These are phyloP conservation scores for Camelus dromedarius DNA, from an alignment of 2,113 vertebrate genomes.

Conservation along the genomic window DNA sequence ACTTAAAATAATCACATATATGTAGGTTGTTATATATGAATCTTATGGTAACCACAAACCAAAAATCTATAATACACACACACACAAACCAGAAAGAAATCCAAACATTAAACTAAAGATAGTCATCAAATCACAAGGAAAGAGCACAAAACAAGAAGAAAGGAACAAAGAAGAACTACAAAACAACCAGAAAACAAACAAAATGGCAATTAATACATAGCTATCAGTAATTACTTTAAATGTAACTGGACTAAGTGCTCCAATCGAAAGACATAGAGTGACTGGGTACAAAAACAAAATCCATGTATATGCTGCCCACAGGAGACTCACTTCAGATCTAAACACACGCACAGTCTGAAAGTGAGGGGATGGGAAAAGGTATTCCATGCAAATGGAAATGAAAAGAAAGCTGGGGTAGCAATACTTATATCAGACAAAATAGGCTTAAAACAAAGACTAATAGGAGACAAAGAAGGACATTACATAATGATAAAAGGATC, in stretches of 20 bases:
- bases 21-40: neutral
- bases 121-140: neutral
- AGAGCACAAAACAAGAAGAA: neutral
- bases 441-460: neutral
- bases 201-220: neutral
- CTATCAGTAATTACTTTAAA: neutral
- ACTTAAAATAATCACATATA: neutral
- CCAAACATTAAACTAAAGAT: neutral
- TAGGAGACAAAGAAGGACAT: neutral
- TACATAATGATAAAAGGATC: neutral
- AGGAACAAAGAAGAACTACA: neutral
- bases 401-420: neutral
- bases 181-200: neutral
- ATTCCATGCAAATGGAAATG: neutral
- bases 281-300: neutral
- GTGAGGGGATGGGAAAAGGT: neutral
- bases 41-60: neutral
- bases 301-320: neutral
- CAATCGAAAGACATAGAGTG: neutral
- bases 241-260: neutral
- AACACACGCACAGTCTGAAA: neutral
- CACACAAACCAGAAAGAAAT: neutral
- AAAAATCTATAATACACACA: neutral
- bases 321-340: neutral
- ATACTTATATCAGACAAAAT: neutral